Conservation (phyloP, 2,113 vertebrate genomes). For the Physeter macrocephalus region DNA sequence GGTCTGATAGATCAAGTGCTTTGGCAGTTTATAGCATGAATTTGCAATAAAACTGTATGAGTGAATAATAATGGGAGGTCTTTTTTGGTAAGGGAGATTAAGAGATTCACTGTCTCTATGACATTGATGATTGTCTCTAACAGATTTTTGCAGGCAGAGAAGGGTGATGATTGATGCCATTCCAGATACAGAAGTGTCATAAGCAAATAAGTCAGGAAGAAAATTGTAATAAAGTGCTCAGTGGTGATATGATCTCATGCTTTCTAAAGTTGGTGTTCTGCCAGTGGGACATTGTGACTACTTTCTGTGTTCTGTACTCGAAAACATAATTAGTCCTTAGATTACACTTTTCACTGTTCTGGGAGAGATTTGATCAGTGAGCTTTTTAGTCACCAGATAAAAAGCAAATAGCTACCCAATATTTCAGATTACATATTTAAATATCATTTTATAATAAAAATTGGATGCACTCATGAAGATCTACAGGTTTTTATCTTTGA, state of each 20-base stretch:
- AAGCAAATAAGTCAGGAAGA: not conserved
- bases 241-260: not conserved
- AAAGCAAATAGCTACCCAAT: not conserved
- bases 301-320: not conserved
- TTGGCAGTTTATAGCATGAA: not conserved
- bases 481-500: not conserved
- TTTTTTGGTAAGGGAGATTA: not conserved
- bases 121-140: not conserved
- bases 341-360: not conserved
- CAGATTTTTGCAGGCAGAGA: not conserved
- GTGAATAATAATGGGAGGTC: not conserved
- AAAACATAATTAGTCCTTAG: not conserved
- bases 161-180: not conserved
- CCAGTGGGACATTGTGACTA: not conserved
- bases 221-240: not conserved
- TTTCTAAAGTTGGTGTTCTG: not conserved
- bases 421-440: not conserved
- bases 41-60: not conserved
- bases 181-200: not conserved
- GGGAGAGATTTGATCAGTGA: not conserved
- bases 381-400: not conserved
- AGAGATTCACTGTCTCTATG: not conserved
- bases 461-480: not conserved
- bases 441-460: not conserved
- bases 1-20: not conserved